Evolutionary conservation across 30 jellyfish, hydroid and myxozoan genomes (phyloP), one percentile per base, ranked within the genome.

Genomic region (Sanderia malayensis): DNA sequence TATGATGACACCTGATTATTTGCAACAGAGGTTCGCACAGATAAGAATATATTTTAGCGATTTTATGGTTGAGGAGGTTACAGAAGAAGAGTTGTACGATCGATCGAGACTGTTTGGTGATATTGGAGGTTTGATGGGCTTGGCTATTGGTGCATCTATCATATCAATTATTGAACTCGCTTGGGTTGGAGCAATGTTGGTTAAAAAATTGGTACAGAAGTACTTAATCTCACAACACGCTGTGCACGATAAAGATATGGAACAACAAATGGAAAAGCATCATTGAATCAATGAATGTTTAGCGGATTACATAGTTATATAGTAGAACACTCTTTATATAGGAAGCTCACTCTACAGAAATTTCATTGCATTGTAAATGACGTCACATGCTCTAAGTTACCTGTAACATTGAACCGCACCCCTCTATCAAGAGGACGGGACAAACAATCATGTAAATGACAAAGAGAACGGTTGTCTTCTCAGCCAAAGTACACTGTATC

Each of bases 371-470:
- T n/a, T n/a, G n/a, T n/a, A n/a, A n/a, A n/a, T n/a, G n/a, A n/a
- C n/a, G n/a, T n/a, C n/a, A n/a, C n/a, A n/a, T n/a, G n/a, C n/a
- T n/a, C n/a, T n/a, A n/a, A n/a, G 86, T 27, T 17, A 81, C 97
- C 87, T 88, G 97, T 7, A 88, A 73, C 0, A 89, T 94, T 27
- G 82, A 88, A 0, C 97, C 97, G 30, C 97, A 88, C 23, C 89
- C 93, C 31, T 88, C 82, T 20, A 95, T 95, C 34, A 88, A 95
- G 41, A 88, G 60, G 20, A 93, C 97, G 9, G 93, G 67, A 15
- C 97, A 95, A 64, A 73, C 75, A 21, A 58, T 63, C 73, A 62
- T 46, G 76, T 66, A 88, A 24, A 88, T 82, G 31, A 49, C 81
- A 88, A 0, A 95, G 82, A 45, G 95, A 88, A 1, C 95, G 95